phyloP scores from a whole-genome alignment of 2,113 vertebrate species.

The Choloepus hoffmanni region DNA sequence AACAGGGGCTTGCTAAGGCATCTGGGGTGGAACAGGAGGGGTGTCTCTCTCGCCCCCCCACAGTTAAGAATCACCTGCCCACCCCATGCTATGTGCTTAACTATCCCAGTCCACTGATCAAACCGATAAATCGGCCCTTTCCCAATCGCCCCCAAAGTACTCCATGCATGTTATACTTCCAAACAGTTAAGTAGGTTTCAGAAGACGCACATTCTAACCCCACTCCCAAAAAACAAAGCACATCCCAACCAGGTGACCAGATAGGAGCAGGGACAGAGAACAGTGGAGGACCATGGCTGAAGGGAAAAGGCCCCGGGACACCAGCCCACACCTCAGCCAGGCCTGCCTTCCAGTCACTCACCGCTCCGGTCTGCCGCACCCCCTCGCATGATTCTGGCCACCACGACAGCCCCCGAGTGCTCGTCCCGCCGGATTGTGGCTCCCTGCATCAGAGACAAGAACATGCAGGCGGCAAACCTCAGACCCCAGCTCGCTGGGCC shows the following conservation, averaged over 20 bases:
- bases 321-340: neutral
- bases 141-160: neutral
- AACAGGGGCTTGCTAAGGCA: neutral
- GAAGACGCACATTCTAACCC: neutral
- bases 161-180: neutral
- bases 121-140: neutral
- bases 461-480: neutral
- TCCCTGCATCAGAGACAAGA: conserved; percentile 86
- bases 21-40: neutral
- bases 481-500: neutral
- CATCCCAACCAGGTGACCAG: neutral
- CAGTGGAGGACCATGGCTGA: neutral
- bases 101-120: neutral
- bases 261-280: too few species aligned
- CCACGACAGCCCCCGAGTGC: conserved; percentile 94
- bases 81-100: neutral
- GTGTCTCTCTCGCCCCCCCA: neutral
- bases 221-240: neutral
- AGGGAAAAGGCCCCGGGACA: neutral
- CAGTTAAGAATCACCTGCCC: neutral
- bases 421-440: conserved; percentile 96
- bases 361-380: conserved; percentile 96
- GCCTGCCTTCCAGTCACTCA: conserved; percentile 72
- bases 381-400: conserved; percentile 96
- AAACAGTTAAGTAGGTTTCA: neutral